Percentiles rank a stretch among this genome's conserved stretches.
Evolutionary conservation across 2,113 vertebrate genomes (phyloP).

Genomic region (Tringa solitaria): DNA sequence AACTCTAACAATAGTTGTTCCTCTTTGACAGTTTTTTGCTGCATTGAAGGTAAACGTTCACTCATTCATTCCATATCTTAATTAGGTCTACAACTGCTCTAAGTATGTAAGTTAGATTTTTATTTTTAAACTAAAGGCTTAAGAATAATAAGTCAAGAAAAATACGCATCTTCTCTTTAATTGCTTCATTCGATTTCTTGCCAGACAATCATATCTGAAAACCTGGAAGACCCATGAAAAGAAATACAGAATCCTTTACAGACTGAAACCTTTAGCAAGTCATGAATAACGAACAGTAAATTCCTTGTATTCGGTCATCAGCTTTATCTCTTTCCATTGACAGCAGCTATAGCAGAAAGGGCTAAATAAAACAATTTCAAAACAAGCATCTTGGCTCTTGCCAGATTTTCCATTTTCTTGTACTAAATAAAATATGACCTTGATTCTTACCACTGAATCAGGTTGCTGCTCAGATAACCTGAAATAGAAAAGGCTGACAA

Average conservation of each 20-base stretch:
- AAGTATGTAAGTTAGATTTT: background rate
- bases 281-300: constrained; percentile 81
- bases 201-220: constrained; percentile 10
- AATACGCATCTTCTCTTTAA: background rate
- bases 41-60: background rate
- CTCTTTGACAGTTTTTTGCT: background rate
- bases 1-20: background rate
- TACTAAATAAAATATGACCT: constrained; percentile 85
- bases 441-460: constrained; percentile 70
- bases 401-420: constrained; percentile 81
- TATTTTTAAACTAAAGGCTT: background rate
- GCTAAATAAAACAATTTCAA: constrained; percentile 67
- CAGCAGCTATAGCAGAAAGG: constrained; percentile 44
- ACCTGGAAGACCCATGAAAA: constrained; percentile 16
- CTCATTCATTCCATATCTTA: background rate
- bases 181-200: background rate
- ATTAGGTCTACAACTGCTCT: background rate
- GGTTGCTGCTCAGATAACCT: constrained; percentile 73
- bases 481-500: constrained; percentile 57
- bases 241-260: constrained; percentile 56
- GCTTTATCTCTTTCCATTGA: constrained; percentile 61
- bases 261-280: constrained; percentile 68
- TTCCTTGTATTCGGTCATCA: constrained; percentile 72
- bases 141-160: background rate
- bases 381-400: constrained; percentile 60